phyloP scores from a whole-genome alignment of 1,140 invertebrate genomes.

The Bradysia coprophila region DNA sequence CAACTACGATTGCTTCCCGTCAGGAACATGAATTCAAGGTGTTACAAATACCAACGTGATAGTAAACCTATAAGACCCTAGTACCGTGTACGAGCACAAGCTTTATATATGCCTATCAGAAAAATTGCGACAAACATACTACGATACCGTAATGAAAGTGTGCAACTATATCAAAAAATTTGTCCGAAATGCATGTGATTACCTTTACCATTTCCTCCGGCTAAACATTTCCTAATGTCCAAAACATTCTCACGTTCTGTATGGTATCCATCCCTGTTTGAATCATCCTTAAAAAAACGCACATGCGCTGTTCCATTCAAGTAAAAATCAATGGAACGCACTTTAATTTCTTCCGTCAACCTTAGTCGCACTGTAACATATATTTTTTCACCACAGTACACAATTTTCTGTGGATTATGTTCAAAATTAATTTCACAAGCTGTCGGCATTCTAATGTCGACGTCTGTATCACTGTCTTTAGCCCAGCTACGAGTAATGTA shows the following conservation, averaged over 20 bases:
- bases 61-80: too few relatives aligned
- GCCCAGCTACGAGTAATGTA: too few relatives aligned
- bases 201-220: not conserved
- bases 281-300: not conserved
- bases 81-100: too few relatives aligned
- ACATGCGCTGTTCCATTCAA: not conserved
- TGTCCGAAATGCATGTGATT: not conserved
- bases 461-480: too few relatives aligned
- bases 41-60: too few relatives aligned
- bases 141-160: too few relatives aligned
- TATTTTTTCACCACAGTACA: not conserved
- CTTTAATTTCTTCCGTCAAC: not conserved
- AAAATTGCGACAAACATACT: too few relatives aligned
- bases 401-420: not conserved
- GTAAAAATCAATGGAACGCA: not conserved
- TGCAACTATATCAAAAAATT: not conserved
- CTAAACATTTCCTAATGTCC: not conserved
- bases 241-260: not conserved
- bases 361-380: not conserved
- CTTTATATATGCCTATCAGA: too few relatives aligned
- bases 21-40: too few relatives aligned
- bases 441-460: not conserved
- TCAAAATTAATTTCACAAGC: not conserved
- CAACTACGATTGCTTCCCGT: too few relatives aligned
- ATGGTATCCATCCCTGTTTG: not conserved